Evolutionary conservation across 2,888 invertebrate species (phyloP), one percentile per base, ranked within the genome.

Genomic region (Xanthia icteritia): DNA sequence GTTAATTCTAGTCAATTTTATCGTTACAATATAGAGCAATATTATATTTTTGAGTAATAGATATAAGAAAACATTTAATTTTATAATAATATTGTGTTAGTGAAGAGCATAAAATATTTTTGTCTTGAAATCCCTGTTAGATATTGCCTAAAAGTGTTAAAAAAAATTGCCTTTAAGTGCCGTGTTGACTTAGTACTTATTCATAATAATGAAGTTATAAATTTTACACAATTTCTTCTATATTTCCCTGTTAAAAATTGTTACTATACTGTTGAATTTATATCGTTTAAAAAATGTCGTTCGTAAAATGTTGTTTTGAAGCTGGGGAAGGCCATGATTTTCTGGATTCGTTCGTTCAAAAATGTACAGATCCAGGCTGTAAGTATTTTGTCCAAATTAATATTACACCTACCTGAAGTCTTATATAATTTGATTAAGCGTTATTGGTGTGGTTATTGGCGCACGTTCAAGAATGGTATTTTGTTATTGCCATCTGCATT

Each of bases 311-410:
- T 95, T 98, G 98, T 95, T 98, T 98, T 93, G 98, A 98, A 92
- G 97, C 97, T 73, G 97, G 97, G 31, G 98, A 98, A 91, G 96
- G 98, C 58, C 97, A 98, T 27, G 98, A 98, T 93, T 97, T 98
- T 92, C 94, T 98, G 83, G 98, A 98, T 89, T 97, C 97, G 36
- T 97, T 98, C 89, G 97, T 98, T 63, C 97, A 98, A 94, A 98
- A 98, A 96, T 98, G 98, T 93, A 98, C 98, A 66, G 98, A 98
- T 94, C 98, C 98, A 77, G 97, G 98, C 91, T 98, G 98, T 98
- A 97, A 98, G 98, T 98, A 95, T 68, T 72, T 45, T 45, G 9
- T 63, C 39, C 11, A 31, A 64, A 42, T 78, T 20, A 11, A 31
- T 48, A 36, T 17, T 73, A 36, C 4, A 61, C 2, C 11, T 63